phyloP scores from a whole-genome alignment of 2,113 vertebrate genomes.

The Eubucco bourcierii region DNA sequence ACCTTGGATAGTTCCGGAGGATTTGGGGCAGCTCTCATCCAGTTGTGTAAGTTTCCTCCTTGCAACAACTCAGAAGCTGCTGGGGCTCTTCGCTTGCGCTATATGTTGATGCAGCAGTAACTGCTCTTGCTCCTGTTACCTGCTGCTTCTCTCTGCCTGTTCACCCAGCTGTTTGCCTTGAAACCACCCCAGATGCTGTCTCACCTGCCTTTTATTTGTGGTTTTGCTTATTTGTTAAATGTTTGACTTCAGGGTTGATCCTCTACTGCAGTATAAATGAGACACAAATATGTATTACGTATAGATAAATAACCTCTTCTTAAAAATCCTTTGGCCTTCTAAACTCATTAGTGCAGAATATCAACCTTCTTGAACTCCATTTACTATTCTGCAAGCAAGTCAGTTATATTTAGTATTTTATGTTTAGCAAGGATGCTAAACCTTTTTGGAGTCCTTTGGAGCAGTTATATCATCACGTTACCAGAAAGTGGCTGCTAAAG shows the following conservation, averaged over 20 bases:
- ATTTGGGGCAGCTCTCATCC: not conserved
- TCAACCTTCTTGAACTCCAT: slow-evolving; percentile 3
- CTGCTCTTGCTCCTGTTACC: not conserved
- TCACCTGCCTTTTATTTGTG: not conserved
- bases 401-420: no score
- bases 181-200: not conserved
- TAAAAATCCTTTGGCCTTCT: slow-evolving; percentile 13
- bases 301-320: slow-evolving; percentile 6
- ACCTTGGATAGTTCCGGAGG: not conserved
- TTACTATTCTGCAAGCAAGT: not conserved
- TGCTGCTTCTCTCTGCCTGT: not conserved
- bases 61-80: not conserved
- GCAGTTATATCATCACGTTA: not conserved
- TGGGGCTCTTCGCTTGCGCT: not conserved
- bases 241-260: slow-evolving; percentile 17
- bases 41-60: not conserved
- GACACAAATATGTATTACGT: slow-evolving; percentile 1
- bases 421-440: not conserved
- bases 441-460: not conserved
- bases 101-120: not conserved
- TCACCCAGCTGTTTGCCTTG: not conserved
- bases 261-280: not conserved
- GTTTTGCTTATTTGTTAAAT: slow-evolving; percentile 7
- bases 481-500: not conserved
- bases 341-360: not conserved